Base-by-base conservation (phyloP, 2,113 vertebrate genomes). In the Forbesichthys agassizii region DNA sequence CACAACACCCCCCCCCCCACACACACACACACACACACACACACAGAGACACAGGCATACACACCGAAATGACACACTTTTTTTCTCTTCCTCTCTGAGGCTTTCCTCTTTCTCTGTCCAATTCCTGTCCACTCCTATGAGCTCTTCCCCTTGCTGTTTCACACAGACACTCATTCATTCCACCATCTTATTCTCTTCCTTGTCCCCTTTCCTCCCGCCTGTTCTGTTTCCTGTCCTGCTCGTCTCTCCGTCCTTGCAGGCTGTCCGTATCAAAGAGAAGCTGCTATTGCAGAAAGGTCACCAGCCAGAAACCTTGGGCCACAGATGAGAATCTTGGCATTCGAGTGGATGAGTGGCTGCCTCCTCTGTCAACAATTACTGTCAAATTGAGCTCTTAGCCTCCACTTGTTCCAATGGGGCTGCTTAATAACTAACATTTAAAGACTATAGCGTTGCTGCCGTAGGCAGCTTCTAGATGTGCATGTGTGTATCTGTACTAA, bases 111-210 rank as follows among this genome's bases (percentile, higher is more conserved):
- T 64, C 71, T 69, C 58, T 68, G 54, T 14, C 64, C 1, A 42
- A 4, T 60, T 12, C 56, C 51, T 1, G 18, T 63, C 48, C 27
- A 20, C 16, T 61, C 33, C n/a, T 68, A 71, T 12, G 53, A 68
- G 71, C 66, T 16, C 16, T 33, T 12, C 36, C 61, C 33, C 67
- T 66, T 12, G 36, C 62, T 47, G 36, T 16, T 57, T 59, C 14
- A 47, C 60, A 82, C 48, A 79, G 48, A 64, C 72, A n/a, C 36
- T 20, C 48, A 74, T 75, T 66, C 49, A 68, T 61, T 16, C 3
- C 49, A 11, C 54, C 27, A 48, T 69, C 60, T 59, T 56, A 33
- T 69, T 33, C 18, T 76, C 55, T 66, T 78, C 33, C 55, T 68
- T 74, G 73, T 65, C 66, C 57, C 67, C 47, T 65, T 16, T 54